Evolutionary conservation across 2,888 invertebrate species (phyloP).

Genomic region (Augochlorella aurata): DNA sequence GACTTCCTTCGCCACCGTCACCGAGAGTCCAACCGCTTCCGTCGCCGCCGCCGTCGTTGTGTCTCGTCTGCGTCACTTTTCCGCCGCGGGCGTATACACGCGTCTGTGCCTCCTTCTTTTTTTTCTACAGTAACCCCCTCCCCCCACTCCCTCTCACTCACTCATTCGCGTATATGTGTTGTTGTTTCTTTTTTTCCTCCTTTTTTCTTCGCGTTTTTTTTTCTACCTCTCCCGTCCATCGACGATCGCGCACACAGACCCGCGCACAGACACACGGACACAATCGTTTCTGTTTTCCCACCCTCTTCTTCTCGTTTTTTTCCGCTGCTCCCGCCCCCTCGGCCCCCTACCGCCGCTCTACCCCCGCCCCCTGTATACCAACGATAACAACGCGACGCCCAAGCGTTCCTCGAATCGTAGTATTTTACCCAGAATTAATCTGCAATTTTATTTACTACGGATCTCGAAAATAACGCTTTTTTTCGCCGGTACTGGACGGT

Average conservation of each 20-base stretch:
- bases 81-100: constrained; percentile 15
- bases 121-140: background rate
- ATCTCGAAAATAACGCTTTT: constrained; percentile 55
- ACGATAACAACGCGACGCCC: constrained; percentile 53
- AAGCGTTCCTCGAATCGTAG: constrained; percentile 47
- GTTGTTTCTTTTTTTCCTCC: constrained; percentile 16
- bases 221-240: constrained; percentile 22
- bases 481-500: background rate
- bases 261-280: constrained; percentile 12
- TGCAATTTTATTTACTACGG: constrained; percentile 51
- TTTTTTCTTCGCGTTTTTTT: constrained; percentile 27
- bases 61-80: constrained; percentile 30
- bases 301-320: constrained; percentile 2
- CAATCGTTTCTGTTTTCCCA: constrained; percentile 54
- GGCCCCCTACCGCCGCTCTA: background rate
- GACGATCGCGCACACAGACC: constrained; percentile 32
- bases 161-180: background rate
- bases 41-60: background rate
- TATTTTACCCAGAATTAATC: constrained; percentile 56
- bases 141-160: background rate
- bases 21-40: background rate
- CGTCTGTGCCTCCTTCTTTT: constrained; percentile 19
- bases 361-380: constrained; percentile 36
- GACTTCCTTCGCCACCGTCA: constrained; percentile 54
- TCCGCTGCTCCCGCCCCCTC: constrained; percentile 12